phyloP scores from a whole-genome alignment of 2,797 vertebrate species.

The Labeo calbasu region DNA sequence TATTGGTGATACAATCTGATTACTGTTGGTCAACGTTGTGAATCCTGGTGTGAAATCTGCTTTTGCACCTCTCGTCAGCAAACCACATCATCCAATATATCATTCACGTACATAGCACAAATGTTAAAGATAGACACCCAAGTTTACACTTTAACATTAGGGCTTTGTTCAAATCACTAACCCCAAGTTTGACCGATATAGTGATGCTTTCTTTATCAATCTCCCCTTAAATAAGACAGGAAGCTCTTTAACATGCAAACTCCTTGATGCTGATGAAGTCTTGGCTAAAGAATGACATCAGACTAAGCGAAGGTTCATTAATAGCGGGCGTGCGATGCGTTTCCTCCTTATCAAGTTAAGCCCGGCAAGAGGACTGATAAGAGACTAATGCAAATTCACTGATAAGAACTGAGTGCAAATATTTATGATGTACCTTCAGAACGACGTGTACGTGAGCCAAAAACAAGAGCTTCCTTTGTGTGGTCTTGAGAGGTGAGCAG shows the following conservation, averaged over 20 bases:
- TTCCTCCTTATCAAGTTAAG: constrained; percentile 85
- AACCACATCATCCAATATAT: not conserved
- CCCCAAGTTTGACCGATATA: not conserved
- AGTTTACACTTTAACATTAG: not conserved
- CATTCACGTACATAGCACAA: not conserved
- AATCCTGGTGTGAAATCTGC: not conserved
- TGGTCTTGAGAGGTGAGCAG: constrained; percentile 76
- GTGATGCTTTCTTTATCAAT: not conserved
- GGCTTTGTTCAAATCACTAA: not conserved
- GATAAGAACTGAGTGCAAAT: constrained; percentile 92
- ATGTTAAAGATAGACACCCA: not conserved
- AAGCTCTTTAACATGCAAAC: constrained; percentile 23
- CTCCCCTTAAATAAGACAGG: not conserved
- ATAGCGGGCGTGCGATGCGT: constrained; percentile 85
- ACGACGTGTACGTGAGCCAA: constrained; percentile 84
- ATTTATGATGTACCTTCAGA: constrained; percentile 91
- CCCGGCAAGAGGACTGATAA: constrained; percentile 87
- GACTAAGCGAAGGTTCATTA: constrained; percentile 86
- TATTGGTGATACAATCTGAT: not conserved
- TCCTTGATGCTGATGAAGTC: constrained; percentile 80
- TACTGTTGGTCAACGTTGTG: not conserved
- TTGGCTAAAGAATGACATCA: constrained; percentile 86
- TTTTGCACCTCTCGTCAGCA: not conserved
- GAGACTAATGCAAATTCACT: constrained; percentile 90
- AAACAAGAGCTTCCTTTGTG: constrained; percentile 87